Conservation (phyloP, 2,888 invertebrate genomes). For the Gryllus longicercus region DNA sequence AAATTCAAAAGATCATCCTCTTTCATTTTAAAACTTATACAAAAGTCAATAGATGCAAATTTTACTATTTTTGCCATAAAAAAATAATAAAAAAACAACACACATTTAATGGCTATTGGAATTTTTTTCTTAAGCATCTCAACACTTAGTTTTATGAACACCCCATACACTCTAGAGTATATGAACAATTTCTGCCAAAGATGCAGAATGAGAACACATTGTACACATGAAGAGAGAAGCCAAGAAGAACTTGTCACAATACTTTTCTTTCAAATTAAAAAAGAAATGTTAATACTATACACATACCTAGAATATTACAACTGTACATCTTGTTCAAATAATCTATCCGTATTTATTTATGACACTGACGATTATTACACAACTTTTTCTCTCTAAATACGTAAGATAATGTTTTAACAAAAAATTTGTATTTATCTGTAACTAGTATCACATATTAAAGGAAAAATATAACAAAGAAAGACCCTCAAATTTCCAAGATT, state of each 20-base stretch:
- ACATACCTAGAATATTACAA: slow-evolving; percentile 30
- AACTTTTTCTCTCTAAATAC: not conserved
- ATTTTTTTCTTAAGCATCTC: too few species aligned
- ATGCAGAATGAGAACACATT: slow-evolving; percentile 29
- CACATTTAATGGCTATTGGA: too few species aligned
- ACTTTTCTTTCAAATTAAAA: slow-evolving; percentile 22
- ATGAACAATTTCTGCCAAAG: slow-evolving; percentile 24
- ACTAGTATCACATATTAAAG: not conserved
- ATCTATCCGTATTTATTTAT: slow-evolving; percentile 11
- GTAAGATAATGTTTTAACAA: not conserved
- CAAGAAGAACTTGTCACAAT: slow-evolving; percentile 29
- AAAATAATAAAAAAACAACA: too few species aligned
- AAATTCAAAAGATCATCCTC: slow-evolving; percentile 20
- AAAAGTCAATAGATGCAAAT: too few species aligned
- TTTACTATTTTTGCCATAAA: too few species aligned
- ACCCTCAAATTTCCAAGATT: slow-evolving; percentile 30
- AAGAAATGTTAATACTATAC: slow-evolving; percentile 24
- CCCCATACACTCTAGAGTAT: too few species aligned
- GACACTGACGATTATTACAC: not conserved
- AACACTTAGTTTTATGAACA: too few species aligned
- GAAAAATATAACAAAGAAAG: not conserved
- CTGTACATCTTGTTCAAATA: slow-evolving; percentile 33
- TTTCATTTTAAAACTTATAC: too few species aligned
- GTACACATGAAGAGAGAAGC: slow-evolving; percentile 34
- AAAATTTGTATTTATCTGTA: not conserved